Percentiles rank a stretch among this genome's conserved stretches.
Conservation (phyloP, 2,797 vertebrate genomes). For the Tenualosa ilisha region DNA sequence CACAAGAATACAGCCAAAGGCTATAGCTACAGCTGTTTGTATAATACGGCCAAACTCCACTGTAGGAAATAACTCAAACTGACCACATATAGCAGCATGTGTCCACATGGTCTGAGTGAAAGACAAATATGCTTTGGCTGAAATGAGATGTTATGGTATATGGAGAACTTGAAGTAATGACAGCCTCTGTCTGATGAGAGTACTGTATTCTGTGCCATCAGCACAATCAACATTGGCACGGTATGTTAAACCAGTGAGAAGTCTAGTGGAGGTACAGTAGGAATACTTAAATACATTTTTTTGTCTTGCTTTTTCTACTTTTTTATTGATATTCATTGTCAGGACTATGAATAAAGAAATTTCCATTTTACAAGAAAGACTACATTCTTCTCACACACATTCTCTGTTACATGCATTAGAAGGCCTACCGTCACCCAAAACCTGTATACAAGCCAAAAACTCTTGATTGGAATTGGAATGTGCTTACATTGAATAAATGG, state of each 20-base stretch:
- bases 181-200: background rate
- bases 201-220: background rate
- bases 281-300: background rate
- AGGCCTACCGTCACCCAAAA: background rate
- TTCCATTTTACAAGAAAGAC: background rate
- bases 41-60: slow-evolving; percentile 27
- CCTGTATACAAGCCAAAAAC: background rate
- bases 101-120: slow-evolving; percentile 34
- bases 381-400: background rate
- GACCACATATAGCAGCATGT: slow-evolving; percentile 31
- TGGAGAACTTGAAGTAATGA: background rate
- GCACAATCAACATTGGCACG: background rate
- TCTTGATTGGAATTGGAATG: background rate
- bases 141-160: background rate
- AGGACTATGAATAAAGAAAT: background rate
- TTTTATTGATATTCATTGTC: background rate
- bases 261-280: background rate
- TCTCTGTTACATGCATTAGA: background rate
- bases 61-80: slow-evolving; percentile 45
- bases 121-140: slow-evolving; percentile 23
- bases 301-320: background rate
- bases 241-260: background rate
- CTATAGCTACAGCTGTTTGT: slow-evolving; percentile 47
- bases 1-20: slow-evolving; percentile 39
- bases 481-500: too few relatives aligned